Percentiles rank a stretch among this genome's conserved stretches.
Evolutionary conservation across 2,113 vertebrate species (phyloP).

Genomic region (Sylvilagus bachmani): DNA sequence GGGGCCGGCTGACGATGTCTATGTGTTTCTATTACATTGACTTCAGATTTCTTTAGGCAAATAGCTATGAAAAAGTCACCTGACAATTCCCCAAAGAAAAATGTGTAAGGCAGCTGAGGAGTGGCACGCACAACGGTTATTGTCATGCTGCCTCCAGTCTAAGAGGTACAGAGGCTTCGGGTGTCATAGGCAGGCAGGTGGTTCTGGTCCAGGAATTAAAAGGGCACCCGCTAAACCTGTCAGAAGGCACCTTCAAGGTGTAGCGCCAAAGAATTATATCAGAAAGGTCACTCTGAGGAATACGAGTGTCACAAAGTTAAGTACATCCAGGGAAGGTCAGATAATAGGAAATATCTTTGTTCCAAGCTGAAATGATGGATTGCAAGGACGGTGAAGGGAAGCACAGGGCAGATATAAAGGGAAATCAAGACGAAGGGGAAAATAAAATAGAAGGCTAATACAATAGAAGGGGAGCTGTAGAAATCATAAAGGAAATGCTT

Average conservation of each 20-base stretch:
- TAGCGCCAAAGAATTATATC: slow-evolving; percentile 86
- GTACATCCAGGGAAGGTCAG: slow-evolving; percentile 86
- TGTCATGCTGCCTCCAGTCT: background rate
- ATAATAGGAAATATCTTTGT: slow-evolving; percentile 88
- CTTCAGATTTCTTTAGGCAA: slow-evolving; percentile 72
- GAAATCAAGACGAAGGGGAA: slow-evolving; percentile 82
- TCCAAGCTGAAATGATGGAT: slow-evolving; percentile 85
- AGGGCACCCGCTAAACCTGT: slow-evolving; percentile 83
- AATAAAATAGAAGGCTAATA: slow-evolving; percentile 84
- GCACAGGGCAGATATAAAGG: slow-evolving; percentile 81
- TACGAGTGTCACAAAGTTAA: slow-evolving; percentile 89
- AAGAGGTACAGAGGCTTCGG: background rate
- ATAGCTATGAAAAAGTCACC: slow-evolving; percentile 73
- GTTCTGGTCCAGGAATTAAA: slow-evolving; percentile 83
- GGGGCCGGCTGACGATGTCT: background rate
- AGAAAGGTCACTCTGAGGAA: slow-evolving; percentile 90
- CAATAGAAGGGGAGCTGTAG: slow-evolving; percentile 84
- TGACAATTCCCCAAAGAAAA: slow-evolving; percentile 73
- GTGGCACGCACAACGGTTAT: background rate
- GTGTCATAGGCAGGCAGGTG: slow-evolving; percentile 48
- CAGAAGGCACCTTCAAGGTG: slow-evolving; percentile 82
- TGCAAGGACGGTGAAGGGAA: slow-evolving; percentile 78
- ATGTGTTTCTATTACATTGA: background rate
- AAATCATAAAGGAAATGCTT: slow-evolving; percentile 85
- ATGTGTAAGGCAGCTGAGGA: slow-evolving; percentile 1